Base-by-base conservation (phyloP, 2,888 invertebrate species). In the Drosophila fungiperda region DNA sequence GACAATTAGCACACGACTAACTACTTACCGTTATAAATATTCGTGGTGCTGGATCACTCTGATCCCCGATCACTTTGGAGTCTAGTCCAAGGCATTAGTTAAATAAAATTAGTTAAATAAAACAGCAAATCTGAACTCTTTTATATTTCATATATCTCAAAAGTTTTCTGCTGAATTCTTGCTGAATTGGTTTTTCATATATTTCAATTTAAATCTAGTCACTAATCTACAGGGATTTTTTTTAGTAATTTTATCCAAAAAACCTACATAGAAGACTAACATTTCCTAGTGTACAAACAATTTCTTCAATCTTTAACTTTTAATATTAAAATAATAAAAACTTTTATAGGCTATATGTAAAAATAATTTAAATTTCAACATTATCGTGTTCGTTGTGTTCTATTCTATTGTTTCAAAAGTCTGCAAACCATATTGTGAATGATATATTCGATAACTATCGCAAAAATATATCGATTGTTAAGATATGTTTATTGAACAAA, bases 391-490 rank as follows among this genome's bases (percentile, higher is more conserved):
- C 26, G 5, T 40, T 15, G 11, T 33, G 61, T 66, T 75, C 42
- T 9, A 64, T 69, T 75, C 45, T 20, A 32, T 12, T 42, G 70
- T 76, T 61, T 15, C 50, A 26, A 60, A 52, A 26, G 5, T 45
- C 1, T 32, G 40, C 9, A 40, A 42, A 0, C 11, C 1, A 0
- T 8, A n/a, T 20, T 29, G 1, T 1, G 1, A 3, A 17, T 6
- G 1, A 5, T 3, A 11, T 6, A 15, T 42, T 55, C 58, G 68
- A 54, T 57, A 29, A 3, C 11, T 5, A 7, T 12, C 42, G 9
- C 15, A 32, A 38, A 38, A 57, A 32, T 2, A 29, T 73, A 78
- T 74, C 76, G 76, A 78, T 76, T 60, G 61, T 32, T 29, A 32
- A 45, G 20, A 54, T 42, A 54, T 60, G 59, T 62, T 68, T 42